Conservation (phyloP, 2,888 invertebrate species). For the Thera obeliscata region DNA sequence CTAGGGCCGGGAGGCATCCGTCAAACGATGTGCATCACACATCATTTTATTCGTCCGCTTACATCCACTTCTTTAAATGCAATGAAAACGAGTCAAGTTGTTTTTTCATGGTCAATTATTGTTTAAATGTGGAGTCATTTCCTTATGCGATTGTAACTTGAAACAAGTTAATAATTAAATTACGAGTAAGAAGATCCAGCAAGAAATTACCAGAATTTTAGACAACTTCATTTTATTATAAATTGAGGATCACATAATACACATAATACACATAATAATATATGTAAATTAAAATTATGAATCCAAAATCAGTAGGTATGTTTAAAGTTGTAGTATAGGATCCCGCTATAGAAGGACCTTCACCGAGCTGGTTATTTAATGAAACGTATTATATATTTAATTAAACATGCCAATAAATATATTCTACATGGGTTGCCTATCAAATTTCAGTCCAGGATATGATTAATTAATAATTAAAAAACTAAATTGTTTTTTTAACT, state of each 20-base stretch:
- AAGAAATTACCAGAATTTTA: conserved; percentile 1
- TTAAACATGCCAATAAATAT: too few relatives aligned
- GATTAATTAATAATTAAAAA: too few relatives aligned
- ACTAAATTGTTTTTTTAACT: too few relatives aligned
- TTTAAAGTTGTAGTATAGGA: too few relatives aligned
- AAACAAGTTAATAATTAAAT: conserved; percentile 3
- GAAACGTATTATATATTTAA: too few relatives aligned
- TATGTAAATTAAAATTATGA: too few relatives aligned
- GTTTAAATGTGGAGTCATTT: neutral
- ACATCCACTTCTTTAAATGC: neutral
- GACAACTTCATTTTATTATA: conserved; percentile 1
- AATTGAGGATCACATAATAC: neutral
- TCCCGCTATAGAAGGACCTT: too few relatives aligned
- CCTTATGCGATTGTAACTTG: neutral
- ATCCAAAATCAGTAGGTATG: too few relatives aligned
- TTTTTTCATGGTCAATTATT: neutral
- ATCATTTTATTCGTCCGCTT: neutral
- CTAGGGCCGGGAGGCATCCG: conserved; percentile 40
- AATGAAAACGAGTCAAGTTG: neutral
- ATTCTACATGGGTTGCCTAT: too few relatives aligned
- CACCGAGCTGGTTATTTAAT: too few relatives aligned
- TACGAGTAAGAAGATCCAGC: neutral
- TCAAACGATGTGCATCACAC: conserved; percentile 26
- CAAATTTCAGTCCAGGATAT: too few relatives aligned
- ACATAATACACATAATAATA: too few relatives aligned